A percentile compares a stretch with the other conserved stretches of the same genome.
Conservation (phyloP, 2,797 vertebrate genomes). For the Esox masquinongy region DNA sequence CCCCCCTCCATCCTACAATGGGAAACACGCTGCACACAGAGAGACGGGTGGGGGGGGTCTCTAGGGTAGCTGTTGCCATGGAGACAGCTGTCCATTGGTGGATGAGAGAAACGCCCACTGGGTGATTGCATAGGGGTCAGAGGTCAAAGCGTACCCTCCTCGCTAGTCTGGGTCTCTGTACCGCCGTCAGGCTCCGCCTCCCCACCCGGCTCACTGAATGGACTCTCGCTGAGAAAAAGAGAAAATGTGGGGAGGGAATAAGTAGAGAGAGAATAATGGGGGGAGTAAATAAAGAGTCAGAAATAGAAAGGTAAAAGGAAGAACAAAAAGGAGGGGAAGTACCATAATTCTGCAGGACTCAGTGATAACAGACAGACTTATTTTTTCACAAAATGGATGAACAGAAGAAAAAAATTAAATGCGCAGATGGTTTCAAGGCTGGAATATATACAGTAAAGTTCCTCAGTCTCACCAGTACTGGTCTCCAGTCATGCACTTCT, state of each 20-base stretch:
- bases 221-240: constrained; percentile 85
- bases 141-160: constrained; percentile 83
- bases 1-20: constrained; percentile 9
- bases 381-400: constrained; percentile 8
- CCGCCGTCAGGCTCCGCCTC: constrained; percentile 92
- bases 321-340: background rate
- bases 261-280: background rate
- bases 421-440: constrained; percentile 16
- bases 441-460: background rate
- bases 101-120: constrained; percentile 17
- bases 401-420: constrained; percentile 35
- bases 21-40: constrained; percentile 7
- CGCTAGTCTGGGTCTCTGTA: constrained; percentile 94
- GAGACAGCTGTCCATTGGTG: constrained; percentile 52
- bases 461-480: constrained; percentile 92
- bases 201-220: constrained; percentile 96
- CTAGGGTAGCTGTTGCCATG: constrained; percentile 69
- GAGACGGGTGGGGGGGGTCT: constrained; percentile 37
- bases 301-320: constrained; percentile 5
- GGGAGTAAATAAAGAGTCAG: background rate
- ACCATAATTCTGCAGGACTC: constrained; percentile 17
- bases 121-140: constrained; percentile 56
- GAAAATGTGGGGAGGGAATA: background rate
- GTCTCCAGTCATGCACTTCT: constrained; percentile 98
- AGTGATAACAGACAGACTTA: constrained; percentile 19